phyloP scores from a whole-genome alignment of 2,888 invertebrate genomes.

The Tetropium fuscum region DNA sequence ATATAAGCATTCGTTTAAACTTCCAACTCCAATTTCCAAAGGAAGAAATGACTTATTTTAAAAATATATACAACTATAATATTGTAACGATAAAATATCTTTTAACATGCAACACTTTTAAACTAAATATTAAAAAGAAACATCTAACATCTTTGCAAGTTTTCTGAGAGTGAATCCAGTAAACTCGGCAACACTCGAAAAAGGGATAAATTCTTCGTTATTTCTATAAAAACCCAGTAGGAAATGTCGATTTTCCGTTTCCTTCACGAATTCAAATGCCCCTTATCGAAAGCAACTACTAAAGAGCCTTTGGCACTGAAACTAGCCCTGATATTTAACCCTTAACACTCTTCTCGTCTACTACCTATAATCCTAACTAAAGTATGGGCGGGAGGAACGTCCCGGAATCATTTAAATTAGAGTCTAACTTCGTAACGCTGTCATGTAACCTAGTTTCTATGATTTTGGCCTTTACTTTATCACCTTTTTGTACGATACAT shows the following conservation, averaged over 20 bases:
- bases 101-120: background rate
- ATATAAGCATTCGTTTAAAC: too few relatives aligned
- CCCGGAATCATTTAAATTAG: slow-evolving; percentile 72
- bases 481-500: slow-evolving; percentile 58
- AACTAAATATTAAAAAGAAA: background rate
- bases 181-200: too few relatives aligned
- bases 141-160: background rate
- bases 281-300: background rate
- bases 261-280: background rate
- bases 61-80: too few relatives aligned
- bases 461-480: slow-evolving; percentile 64
- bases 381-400: slow-evolving; percentile 75
- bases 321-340: slow-evolving; percentile 13
- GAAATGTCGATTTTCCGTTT: too few relatives aligned
- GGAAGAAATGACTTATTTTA: too few relatives aligned
- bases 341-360: slow-evolving; percentile 12
- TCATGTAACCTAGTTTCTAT: slow-evolving; percentile 61
- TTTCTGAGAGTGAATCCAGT: too few relatives aligned
- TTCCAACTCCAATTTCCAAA: too few relatives aligned
- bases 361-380: slow-evolving; percentile 53
- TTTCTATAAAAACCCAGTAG: too few relatives aligned
- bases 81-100: too few relatives aligned
- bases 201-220: too few relatives aligned
- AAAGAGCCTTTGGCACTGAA: slow-evolving; percentile 15
- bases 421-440: slow-evolving; percentile 63